Evolutionary conservation across 2,888 invertebrate genomes (phyloP).

Genomic region (Miltochrista miniata): DNA sequence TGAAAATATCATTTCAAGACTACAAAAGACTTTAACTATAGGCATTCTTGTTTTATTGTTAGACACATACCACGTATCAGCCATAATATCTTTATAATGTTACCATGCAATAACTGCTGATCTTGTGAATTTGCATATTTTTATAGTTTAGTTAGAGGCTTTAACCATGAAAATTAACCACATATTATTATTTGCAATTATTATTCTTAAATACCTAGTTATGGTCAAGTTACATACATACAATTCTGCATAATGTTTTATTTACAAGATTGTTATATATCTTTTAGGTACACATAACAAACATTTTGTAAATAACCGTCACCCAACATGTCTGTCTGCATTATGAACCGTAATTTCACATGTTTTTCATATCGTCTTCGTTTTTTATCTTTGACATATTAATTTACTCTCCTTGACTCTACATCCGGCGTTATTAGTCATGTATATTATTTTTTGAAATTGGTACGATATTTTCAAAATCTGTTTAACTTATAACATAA

Average conservation of each 20-base stretch:
- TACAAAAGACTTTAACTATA: not conserved
- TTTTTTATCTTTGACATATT: slow-evolving; percentile 9
- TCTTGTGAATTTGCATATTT: slow-evolving; percentile 35
- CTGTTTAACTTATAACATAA: too few relatives aligned
- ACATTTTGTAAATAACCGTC: too few relatives aligned
- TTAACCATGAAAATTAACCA: slow-evolving; percentile 25
- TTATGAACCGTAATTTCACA: too few relatives aligned
- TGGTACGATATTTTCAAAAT: too few relatives aligned
- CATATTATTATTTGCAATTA: slow-evolving; percentile 18
- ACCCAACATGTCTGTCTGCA: not conserved
- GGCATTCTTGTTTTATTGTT: slow-evolving; percentile 25
- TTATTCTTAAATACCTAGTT: slow-evolving; percentile 14
- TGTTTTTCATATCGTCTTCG: slow-evolving; percentile 3
- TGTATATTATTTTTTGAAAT: too few relatives aligned
- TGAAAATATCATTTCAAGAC: too few relatives aligned
- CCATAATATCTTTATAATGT: slow-evolving; percentile 28
- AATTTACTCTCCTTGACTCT: not conserved
- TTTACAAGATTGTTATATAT: not conserved
- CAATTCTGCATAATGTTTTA: not conserved
- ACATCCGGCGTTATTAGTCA: slow-evolving; percentile 3
- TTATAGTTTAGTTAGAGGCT: slow-evolving; percentile 24
- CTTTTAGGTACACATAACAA: too few relatives aligned
- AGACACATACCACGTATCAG: slow-evolving; percentile 17
- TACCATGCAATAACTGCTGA: slow-evolving; percentile 19
- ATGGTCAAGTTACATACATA: slow-evolving; percentile 18